Conservation (phyloP, 1,140 invertebrate species). For the Diuraphis noxia region DNA sequence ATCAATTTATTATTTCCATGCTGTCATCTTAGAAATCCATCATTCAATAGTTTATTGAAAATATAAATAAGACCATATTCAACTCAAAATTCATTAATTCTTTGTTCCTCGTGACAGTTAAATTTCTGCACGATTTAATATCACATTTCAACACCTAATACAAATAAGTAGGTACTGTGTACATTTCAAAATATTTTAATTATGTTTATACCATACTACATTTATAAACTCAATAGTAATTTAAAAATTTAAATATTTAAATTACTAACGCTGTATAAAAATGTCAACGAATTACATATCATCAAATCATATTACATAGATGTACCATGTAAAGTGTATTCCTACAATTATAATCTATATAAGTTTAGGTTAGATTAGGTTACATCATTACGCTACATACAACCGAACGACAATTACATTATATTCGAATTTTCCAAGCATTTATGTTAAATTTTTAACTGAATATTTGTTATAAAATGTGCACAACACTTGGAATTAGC, state of each 20-base stretch:
- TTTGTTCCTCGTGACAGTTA: conserved; percentile 8
- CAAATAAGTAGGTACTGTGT: background rate
- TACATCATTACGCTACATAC: too few species aligned
- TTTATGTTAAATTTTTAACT: background rate
- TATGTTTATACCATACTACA: background rate
- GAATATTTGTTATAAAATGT: background rate
- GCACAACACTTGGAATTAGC: background rate
- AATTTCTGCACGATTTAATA: background rate
- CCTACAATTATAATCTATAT: too few species aligned
- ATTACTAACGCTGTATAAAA: background rate
- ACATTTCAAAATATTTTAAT: background rate
- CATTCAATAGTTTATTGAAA: conserved; percentile 18
- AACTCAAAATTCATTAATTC: conserved; percentile 30
- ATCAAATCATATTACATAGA: background rate
- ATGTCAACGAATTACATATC: background rate
- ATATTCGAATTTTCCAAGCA: background rate
- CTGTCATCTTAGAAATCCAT: conserved; percentile 33
- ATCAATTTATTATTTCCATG: conserved; percentile 32
- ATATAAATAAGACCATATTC: conserved; percentile 3
- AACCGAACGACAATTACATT: too few species aligned
- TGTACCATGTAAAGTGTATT: background rate
- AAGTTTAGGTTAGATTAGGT: too few species aligned
- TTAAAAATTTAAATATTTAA: too few species aligned
- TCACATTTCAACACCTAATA: background rate
- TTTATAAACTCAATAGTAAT: too few species aligned